Evolutionary conservation across 2,113 vertebrate species (phyloP), one percentile per base, ranked within the genome.

Genomic region (Furnarius figulus): DNA sequence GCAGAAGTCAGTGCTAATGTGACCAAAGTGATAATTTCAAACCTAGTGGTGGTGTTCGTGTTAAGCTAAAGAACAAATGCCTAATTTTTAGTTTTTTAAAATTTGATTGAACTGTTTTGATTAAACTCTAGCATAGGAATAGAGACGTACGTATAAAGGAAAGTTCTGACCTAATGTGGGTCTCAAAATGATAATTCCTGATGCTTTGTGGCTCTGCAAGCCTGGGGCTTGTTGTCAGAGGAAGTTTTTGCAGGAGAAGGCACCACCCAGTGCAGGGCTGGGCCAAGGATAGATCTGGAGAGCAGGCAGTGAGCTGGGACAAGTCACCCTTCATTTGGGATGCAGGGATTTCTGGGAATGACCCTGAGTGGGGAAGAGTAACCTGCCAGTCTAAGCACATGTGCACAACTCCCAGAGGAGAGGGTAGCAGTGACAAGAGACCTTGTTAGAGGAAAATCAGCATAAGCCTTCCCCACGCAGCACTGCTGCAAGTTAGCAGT

Each of bases 381-480:
- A 89, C 86, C 83, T 93, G 68, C 19, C 86, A 90, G 61, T 86
- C 68, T 84, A 25, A 86, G 61, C 55, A 80, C 72, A 67, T 4
- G 4, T 67, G 56, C 35, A 14, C 44, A 86, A 7, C 27, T 95
- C 90, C 76, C 90, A 78, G 76, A 81, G 83, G 85, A 88, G 55
- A 74, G 10, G 18, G 59, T 58, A 86, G 73, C 76, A 84, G 35
- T 81, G 83, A 95, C 71, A 78, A 68, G 87, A 92, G 76, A 89
- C 75, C 82, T 95, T 77, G 62, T 71, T 71, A 86, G 89, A 80
- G 35, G 86, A 90, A 93, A 95, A 90, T 88, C 76, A 77, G 24
- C 87, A 58, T 68, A 90, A 91, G 14, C 11, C 63, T 72, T 92
- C 62, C 84, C 47, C 49, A 49, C 37, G 39, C 42, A 81, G 83